These are phyloP conservation scores for Bothrops alternatus DNA, from an alignment of 2,797 vertebrate genomes.

Conservation along the genomic window DNA sequence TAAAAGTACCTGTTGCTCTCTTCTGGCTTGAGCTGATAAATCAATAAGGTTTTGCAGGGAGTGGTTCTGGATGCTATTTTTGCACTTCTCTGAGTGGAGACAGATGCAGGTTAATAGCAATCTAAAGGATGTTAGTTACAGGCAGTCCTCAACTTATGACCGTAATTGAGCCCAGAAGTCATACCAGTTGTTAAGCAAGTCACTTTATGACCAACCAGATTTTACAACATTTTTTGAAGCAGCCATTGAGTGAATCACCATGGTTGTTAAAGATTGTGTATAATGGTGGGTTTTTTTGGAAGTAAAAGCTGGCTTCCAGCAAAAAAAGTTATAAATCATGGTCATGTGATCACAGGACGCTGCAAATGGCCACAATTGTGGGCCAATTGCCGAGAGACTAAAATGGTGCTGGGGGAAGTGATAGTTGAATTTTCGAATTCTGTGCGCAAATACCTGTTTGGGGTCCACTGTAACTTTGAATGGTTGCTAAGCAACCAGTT, in stretches of 20 bases:
- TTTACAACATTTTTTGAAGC: background rate
- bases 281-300: background rate
- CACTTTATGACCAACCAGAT: background rate
- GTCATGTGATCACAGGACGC: background rate
- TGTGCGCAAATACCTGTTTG: background rate
- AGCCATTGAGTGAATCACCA: background rate
- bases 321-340: background rate
- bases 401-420: background rate
- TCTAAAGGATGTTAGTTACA: background rate
- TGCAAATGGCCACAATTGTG: background rate
- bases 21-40: slow-evolving; percentile 9
- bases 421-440: background rate
- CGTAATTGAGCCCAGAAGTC: background rate
- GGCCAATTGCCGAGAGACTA: background rate
- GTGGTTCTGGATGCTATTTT: background rate
- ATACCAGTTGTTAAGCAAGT: background rate
- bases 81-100: slow-evolving; percentile 5
- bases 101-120: background rate
- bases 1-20: slow-evolving; percentile 14
- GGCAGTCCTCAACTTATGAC: background rate
- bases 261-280: background rate
- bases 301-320: background rate
- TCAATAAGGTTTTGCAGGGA: slow-evolving; percentile 22
- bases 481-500: background rate
- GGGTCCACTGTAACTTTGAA: background rate